These are phyloP conservation scores for Plumapathes pennacea DNA, from an alignment of 92 coral and sea anemone genomes.

Conservation along the genomic window DNA sequence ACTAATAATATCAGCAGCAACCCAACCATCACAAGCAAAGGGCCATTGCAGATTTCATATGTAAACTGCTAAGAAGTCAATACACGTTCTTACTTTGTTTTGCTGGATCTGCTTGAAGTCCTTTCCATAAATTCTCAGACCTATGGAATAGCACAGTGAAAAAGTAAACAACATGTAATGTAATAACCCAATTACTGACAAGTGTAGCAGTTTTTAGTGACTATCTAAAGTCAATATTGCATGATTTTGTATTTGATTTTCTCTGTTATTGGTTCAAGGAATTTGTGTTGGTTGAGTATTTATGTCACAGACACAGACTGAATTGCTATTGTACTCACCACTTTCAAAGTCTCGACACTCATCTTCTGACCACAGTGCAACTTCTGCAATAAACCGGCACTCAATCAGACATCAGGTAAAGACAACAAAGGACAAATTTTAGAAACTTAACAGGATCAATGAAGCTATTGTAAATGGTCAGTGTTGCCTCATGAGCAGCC, in stretches of 20 bases:
- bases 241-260: too few species aligned
- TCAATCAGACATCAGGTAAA: conserved; percentile 1
- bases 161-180: neutral
- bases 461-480: neutral
- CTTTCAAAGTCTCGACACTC: conserved; percentile 98
- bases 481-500: neutral
- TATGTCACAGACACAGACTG: too few species aligned
- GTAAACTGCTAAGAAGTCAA: neutral
- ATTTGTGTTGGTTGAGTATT: too few species aligned
- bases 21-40: too few species aligned
- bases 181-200: neutral
- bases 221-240: too few species aligned
- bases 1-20: too few species aligned
- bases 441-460: neutral
- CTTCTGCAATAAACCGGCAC: conserved; percentile 66
- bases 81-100: conserved; percentile 61
- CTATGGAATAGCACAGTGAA: conserved; percentile 25
- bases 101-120: conserved; percentile 93
- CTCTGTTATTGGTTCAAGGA: too few species aligned
- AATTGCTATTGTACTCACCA: too few species aligned
- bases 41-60: neutral
- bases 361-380: conserved; percentile 99
- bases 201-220: too few species aligned
- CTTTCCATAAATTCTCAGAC: conserved; percentile 88
- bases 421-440: neutral